phyloP scores from a whole-genome alignment of 2,113 vertebrate species.

The Scortum barcoo region DNA sequence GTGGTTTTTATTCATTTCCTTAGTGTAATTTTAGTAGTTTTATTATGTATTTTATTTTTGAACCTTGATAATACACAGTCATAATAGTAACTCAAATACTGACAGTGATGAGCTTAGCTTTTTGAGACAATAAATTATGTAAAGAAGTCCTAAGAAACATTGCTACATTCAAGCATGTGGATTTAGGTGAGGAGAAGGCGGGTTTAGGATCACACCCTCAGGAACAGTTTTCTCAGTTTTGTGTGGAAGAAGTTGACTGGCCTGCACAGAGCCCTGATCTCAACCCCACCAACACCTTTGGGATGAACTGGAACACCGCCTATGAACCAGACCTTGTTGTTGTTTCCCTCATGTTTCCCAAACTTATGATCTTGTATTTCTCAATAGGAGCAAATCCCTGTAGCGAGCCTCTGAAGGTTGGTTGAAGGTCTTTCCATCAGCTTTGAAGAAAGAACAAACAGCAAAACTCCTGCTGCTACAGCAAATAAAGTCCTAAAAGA shows the following conservation, averaged over 20 bases:
- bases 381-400: not conserved
- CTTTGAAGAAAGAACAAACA: not conserved
- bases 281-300: not conserved
- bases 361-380: not conserved
- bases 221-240: too few relatives aligned
- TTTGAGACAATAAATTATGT: too few relatives aligned
- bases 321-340: not conserved
- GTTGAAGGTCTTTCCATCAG: not conserved
- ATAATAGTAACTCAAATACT: too few relatives aligned
- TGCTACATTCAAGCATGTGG: not conserved
- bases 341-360: not conserved
- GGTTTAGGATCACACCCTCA: not conserved
- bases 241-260: not conserved
- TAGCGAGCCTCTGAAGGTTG: too few relatives aligned
- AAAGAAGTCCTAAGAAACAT: not conserved
- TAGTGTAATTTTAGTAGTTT: too few relatives aligned
- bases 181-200: too few relatives aligned
- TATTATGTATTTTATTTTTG: too few relatives aligned
- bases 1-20: too few relatives aligned
- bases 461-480: not conserved
- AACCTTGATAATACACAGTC: too few relatives aligned
- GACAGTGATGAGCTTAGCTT: too few relatives aligned
- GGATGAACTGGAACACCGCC: not conserved
- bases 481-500: not conserved
- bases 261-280: not conserved